These are phyloP conservation scores for Grus americana DNA, from an alignment of 2,113 vertebrate genomes.

Conservation along the genomic window DNA sequence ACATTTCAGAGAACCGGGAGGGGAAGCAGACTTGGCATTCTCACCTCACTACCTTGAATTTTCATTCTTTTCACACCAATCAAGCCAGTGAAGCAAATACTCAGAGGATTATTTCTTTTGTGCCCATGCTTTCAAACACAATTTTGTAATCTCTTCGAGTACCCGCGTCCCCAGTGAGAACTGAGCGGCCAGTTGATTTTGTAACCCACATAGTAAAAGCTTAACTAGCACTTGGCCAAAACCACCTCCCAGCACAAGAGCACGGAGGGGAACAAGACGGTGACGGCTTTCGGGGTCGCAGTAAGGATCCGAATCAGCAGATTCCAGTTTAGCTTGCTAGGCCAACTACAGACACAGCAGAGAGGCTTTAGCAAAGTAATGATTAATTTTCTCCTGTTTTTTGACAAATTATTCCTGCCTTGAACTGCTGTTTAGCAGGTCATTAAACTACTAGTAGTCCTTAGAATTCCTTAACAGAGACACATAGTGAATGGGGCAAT, in stretches of 20 bases:
- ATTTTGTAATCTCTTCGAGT: constrained; percentile 66
- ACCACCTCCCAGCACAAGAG: background rate
- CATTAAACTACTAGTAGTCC: background rate
- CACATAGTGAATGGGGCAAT: background rate
- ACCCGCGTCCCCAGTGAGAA: constrained; percentile 44
- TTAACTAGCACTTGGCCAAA: constrained; percentile 49
- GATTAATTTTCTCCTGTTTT: constrained; percentile 56
- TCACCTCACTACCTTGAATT: constrained; percentile 45
- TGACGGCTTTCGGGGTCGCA: background rate
- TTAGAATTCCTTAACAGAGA: background rate
- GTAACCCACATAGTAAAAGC: constrained; percentile 47
- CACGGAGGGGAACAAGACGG: background rate
- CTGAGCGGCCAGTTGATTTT: constrained; percentile 55
- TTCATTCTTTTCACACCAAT: constrained; percentile 66
- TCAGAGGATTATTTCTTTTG: constrained; percentile 66
- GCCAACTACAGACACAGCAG: background rate
- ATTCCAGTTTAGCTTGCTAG: background rate
- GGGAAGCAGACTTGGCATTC: constrained; percentile 2
- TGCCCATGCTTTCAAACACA: constrained; percentile 59
- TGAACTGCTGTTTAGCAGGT: constrained; percentile 51
- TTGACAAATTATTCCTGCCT: constrained; percentile 57
- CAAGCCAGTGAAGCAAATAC: constrained; percentile 64
- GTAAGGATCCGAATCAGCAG: background rate
- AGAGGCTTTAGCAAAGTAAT: constrained; percentile 50
- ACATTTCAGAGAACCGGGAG: background rate